phyloP scores from a whole-genome alignment of 2,113 vertebrate genomes.

The Gobio gobio region DNA sequence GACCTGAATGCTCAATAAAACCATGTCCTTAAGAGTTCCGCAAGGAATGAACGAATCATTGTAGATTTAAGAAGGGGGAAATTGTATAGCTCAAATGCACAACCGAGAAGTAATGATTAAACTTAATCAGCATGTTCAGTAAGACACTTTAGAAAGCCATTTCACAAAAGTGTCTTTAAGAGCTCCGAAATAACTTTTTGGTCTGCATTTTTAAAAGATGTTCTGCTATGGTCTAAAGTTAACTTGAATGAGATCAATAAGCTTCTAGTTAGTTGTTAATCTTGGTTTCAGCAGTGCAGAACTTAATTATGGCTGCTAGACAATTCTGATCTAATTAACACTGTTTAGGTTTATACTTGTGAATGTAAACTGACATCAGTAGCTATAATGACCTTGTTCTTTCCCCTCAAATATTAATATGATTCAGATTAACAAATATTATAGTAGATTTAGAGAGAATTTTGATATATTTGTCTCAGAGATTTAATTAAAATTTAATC shows the following conservation, averaged over 20 bases:
- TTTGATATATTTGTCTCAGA: not conserved
- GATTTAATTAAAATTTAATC: not conserved
- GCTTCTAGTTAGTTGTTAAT: not conserved
- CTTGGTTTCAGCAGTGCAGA: not conserved
- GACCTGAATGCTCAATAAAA: slow-evolving; percentile 24
- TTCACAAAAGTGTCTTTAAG: not conserved
- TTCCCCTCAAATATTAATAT: not conserved
- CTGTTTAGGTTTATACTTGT: not conserved
- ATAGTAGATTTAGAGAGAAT: not conserved
- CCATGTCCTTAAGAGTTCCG: not conserved
- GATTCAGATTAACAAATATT: not conserved
- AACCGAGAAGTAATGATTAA: slow-evolving; percentile 4
- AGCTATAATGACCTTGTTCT: not conserved
- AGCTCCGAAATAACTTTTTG: not conserved
- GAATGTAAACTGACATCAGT: not conserved
- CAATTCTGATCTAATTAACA: not conserved
- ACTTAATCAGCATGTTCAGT: slow-evolving; percentile 11
- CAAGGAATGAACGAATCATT: not conserved
- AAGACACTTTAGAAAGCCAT: not conserved
- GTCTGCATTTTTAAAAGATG: not conserved
- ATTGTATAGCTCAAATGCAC: slow-evolving; percentile 19
- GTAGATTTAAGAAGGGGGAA: slow-evolving; percentile 2
- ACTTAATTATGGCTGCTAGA: not conserved
- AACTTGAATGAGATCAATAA: not conserved
- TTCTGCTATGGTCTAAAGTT: not conserved